Evolutionary conservation across 1,140 invertebrate species (phyloP).

Genomic region (Chrysopa pallens): DNA sequence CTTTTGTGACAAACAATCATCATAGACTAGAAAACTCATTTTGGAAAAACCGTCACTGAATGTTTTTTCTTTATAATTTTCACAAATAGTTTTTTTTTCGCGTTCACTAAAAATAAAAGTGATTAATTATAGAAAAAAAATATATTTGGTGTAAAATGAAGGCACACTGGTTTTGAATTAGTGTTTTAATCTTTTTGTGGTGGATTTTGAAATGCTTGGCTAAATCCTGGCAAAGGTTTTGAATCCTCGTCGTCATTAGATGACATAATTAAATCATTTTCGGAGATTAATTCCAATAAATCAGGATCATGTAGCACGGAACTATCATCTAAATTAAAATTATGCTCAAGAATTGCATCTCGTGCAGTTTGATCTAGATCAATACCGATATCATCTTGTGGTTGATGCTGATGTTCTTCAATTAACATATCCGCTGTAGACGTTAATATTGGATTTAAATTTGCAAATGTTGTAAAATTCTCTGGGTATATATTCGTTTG

Average conservation of each 20-base stretch:
- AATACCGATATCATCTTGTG: not conserved
- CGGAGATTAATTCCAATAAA: not conserved
- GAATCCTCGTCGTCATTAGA: conserved; percentile 11
- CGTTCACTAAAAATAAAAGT: too few species aligned
- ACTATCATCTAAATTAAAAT: not conserved
- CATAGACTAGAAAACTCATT: too few species aligned
- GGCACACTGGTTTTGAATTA: too few species aligned
- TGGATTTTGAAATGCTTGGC: conserved; percentile 18
- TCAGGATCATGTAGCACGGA: not conserved
- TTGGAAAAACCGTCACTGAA: too few species aligned
- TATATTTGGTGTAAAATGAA: too few species aligned
- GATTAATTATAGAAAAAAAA: too few species aligned
- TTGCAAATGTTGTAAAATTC: not conserved
- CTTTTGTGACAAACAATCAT: too few species aligned
- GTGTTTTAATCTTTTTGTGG: conserved; percentile 4
- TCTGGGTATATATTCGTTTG: too few species aligned
- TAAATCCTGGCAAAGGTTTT: conserved; percentile 18
- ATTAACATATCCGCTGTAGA: conserved; percentile 1
- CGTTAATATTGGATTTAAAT: not conserved
- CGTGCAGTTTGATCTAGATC: conserved; percentile 5
- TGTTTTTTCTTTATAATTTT: too few species aligned
- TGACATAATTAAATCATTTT: not conserved
- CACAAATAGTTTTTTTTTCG: too few species aligned
- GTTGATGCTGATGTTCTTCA: not conserved
- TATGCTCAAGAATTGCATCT: conserved; percentile 8